Evolutionary conservation across 2,797 vertebrate genomes (phyloP), one percentile per base, ranked within the genome.

Genomic region (Lithobates pipiens): DNA sequence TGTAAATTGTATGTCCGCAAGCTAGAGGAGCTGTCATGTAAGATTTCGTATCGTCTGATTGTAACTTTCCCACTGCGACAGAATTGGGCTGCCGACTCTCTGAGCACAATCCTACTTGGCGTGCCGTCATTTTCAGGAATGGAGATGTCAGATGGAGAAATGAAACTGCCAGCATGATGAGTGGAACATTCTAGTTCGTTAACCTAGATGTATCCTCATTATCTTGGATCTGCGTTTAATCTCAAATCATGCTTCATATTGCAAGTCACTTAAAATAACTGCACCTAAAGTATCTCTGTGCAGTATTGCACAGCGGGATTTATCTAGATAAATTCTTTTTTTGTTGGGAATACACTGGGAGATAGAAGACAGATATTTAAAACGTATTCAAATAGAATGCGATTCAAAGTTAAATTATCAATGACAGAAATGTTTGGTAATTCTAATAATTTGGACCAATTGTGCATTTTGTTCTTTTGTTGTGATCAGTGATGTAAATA

Each of bases 11-110:
- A 88, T 84, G 74, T 76, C 72, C 77, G 34, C 54, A 82, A 69
- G 5, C 88, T 85, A 89, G 9, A 88, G 68, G 71, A 89, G 82
- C 81, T 89, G 86, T 90, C 88, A 88, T 44, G 67, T 80, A 77
- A 83, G 80, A 88, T 89, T 82, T 88, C 67, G 50, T 42, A 85
- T 88, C 73, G 83, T 73, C 81, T 84, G 88, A 79, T 23, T 74
- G 80, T 84, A 88, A 50, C 29, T 9, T n/a, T 70, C 77, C 46
- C 82, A 65, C 23, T 16, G 76, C 84, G 89, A 90, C 34, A 88
- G 79, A 88, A 87, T 83, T 77, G 77, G 90, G 88, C 83, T 63
- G 80, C 89, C 32, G 72, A 57, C 78, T 13, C 78, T 13, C 63
- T 90, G 39, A 27, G 39, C 5, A 1, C 84, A 61, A 89, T 82